Evolutionary conservation across 1,140 invertebrate species (phyloP), one percentile per base, ranked within the genome.

Genomic region (Gryon sp.): DNA sequence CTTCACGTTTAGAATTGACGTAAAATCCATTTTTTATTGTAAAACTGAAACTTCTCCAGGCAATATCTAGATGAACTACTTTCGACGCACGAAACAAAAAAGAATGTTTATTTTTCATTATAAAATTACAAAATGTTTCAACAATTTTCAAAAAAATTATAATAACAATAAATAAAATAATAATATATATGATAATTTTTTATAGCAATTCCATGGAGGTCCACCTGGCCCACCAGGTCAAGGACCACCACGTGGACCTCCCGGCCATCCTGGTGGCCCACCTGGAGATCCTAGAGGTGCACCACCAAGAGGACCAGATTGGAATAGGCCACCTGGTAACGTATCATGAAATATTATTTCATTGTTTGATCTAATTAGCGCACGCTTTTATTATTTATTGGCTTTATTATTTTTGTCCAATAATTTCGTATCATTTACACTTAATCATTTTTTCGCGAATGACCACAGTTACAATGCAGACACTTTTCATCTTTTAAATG

Each of bases 261-360:
- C 89, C 69, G 89, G 92, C 48, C 88, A 88, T 74, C 88, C 88
- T 32, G 87, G 89, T 46, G 89, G 87, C 18, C 89, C 88, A 60
- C 86, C 88, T 16, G 89, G 89, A 22, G 91, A 92, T 82, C 90
- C 90, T 9, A 82, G 92, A 73, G 91, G 90, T 62, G 91, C 90
- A 19, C 91, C 91, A 20, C 92, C 91, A 14, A 87, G 86, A 60
- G 70, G 70, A n/a, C 92, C 92, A 7, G 94, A 95, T 80, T 95
- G 94, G 94, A 94, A 93, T 82, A 87, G 93, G 78, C 93, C 93
- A 50, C 94, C 93, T 68, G 89, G 89, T 89, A 79, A 57, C 24
- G 55, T 59, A 69, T 24, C n/a, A 24, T n/a, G 3, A 20, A 45
- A 20, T 24, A 0, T 4, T 24, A n/a, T 24, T 22, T 45, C 6